phyloP scores from a whole-genome alignment of 2,113 vertebrate species.

The Chinchilla lanigera region DNA sequence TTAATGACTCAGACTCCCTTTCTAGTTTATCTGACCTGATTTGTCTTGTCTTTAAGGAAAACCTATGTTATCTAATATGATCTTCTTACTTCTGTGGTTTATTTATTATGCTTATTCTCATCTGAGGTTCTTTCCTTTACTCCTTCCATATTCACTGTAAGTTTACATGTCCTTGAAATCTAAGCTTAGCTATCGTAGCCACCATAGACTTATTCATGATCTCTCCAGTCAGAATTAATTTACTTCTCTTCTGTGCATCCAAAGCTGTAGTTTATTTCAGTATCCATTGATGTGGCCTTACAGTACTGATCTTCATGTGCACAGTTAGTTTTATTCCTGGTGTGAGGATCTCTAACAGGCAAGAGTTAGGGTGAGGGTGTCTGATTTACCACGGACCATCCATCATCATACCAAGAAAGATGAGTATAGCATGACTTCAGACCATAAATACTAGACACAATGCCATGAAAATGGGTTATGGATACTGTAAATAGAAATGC shows the following conservation, averaged over 20 bases:
- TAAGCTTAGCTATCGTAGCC: neutral
- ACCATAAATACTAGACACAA: neutral
- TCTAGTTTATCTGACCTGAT: neutral
- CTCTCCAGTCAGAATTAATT: constrained; percentile 24
- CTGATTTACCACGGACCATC: neutral
- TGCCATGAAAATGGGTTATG: neutral
- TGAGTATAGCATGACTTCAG: neutral
- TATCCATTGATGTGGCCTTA: neutral
- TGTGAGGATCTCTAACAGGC: neutral
- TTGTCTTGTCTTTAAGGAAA: neutral
- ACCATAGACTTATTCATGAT: neutral
- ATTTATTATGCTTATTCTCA: neutral
- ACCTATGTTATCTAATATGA: neutral
- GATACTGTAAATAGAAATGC: neutral
- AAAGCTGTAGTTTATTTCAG: neutral
- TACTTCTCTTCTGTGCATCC: neutral
- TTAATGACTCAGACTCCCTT: neutral
- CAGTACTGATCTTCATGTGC: neutral
- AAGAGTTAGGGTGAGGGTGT: neutral
- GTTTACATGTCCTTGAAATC: neutral
- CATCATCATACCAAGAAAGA: neutral
- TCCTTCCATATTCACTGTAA: neutral
- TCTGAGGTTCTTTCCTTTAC: neutral
- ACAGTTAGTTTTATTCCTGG: neutral
- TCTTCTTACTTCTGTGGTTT: neutral